Base-by-base conservation (phyloP, 2,113 vertebrate species). In the Petaurus breviceps region DNA sequence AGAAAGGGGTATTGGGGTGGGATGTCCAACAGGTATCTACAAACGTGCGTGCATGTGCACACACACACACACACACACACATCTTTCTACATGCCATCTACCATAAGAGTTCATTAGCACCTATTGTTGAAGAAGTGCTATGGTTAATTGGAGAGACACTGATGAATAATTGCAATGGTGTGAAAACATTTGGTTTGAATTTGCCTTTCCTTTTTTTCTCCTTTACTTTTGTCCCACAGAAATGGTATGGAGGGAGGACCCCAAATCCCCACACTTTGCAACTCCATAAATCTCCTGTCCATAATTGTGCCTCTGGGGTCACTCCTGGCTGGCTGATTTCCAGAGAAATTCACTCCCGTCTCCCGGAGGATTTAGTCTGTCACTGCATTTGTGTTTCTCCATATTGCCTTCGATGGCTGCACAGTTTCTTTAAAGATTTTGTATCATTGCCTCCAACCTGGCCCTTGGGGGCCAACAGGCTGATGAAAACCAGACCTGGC, bases 71-170 rank as follows among this genome's bases (percentile, higher is more conserved):
- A 77, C 61, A 77, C 61, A 77, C 61, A n/a, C 31, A 68, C 31
- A n/a, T 9, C n/a, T 96, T 96, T 97, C 95, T 95, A 95, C 93
- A 89, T 95, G 90, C 90, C 90, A 90, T 97, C 96, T 90, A 93
- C 93, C 94, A 52, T 94, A 54, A 51, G 91, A 96, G 95, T 97
- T 97, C 97, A 96, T 97, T 96, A 96, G 92, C 92, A 95, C 94
- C 94, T 96, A 94, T 96, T 97, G 96, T 95, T 97, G 90, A 97
- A 89, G 51, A 94, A 92, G 96, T 96, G 92, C 61, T 51, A 2
- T 51, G 97, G 95, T 97, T 97, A 96, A 94, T 84, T 14, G 46
- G 31, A 90, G n/a, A 8, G 53, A 23, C 14, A 1, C n/a, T 22
- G 26, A 55, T 26, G 92, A 96, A 93, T 97, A 89, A 98, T 93